Percentiles rank a stretch among this genome's conserved stretches.
Conservation (phyloP, 2,888 invertebrate genomes). For the Rotaria socialis region DNA sequence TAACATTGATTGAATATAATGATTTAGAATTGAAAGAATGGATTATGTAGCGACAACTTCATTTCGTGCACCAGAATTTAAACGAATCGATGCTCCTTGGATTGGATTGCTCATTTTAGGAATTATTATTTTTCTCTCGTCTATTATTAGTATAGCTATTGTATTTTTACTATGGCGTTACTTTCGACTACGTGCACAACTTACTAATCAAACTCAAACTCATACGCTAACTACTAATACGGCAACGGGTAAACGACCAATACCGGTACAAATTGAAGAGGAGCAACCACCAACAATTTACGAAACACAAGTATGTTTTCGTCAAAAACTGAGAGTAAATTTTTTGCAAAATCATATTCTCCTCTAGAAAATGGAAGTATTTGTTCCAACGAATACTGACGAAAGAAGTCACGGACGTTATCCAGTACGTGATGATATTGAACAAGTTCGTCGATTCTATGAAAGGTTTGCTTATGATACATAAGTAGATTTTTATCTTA, state of each 20-base stretch:
- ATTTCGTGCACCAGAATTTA: background rate
- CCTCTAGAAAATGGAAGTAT: background rate
- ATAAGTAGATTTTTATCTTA: no score
- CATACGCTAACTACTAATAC: background rate
- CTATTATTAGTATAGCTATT: background rate
- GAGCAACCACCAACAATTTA: background rate
- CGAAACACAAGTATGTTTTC: background rate
- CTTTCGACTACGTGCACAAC: background rate
- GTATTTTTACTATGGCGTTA: background rate
- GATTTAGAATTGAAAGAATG: background rate
- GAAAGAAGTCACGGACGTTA: background rate
- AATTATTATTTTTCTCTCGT: background rate
- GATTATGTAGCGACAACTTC: background rate
- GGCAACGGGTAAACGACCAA: background rate
- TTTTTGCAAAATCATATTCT: background rate
- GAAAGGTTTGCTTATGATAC: background rate
- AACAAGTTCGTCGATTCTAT: background rate
- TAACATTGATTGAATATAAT: background rate
- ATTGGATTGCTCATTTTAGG: background rate
- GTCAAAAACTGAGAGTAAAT: background rate
- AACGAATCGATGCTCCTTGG: constrained; percentile 3
- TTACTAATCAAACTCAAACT: background rate
- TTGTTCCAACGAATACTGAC: background rate
- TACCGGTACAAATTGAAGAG: background rate
- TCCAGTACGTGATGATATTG: background rate